Evolutionary conservation across 2,797 vertebrate species (phyloP), one percentile per base, ranked within the genome.

Genomic region (Falco berigora): DNA sequence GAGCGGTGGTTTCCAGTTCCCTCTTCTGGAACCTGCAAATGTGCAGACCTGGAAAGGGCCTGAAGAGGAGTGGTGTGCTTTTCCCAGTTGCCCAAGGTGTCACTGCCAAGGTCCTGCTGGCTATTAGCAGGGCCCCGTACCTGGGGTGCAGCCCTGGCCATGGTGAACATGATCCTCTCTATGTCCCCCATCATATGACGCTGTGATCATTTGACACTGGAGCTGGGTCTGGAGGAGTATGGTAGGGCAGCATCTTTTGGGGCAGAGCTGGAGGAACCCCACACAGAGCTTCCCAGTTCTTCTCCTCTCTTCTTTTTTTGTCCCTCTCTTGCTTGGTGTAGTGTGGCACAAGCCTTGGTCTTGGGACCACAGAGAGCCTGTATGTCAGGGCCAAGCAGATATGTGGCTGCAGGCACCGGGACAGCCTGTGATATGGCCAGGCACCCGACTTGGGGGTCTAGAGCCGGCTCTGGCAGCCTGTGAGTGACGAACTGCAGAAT

Each of bases 141-240:
- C 12, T 3, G 2, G 17, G 30, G 38, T 66, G 68, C 59, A 66
- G 52, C 63, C 30, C 16, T 64, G 40, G 76, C 49, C n/a, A 3
- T 4, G 27, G 61, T 28, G n/a, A 58, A 9, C 61, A 59, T 0
- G 0, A 24, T 46, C 27, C 13, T 40, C n/a, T 19, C 34, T 18
- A 6, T 28, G 59, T 23, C 11, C 19, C 23, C 32, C 42, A 20
- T 34, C 28, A 6, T 9, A 16, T 12, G 38, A 46, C n/a, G 20
- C 23, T 44, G 44, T 44, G 44, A 44, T 44, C 0, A 0, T 8
- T 14, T 24, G n/a, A 22, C 8, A 14, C 62, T 58, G 32, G 10
- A 68, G 77, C 49, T 46, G 53, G 6, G 8, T 55, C 38, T 59
- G 61, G 68, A 59, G 36, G 24, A 86, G 9, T 7, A 2, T 34